Base-by-base conservation (phyloP, 2,888 invertebrate genomes). In the Helobdella robusta region DNA sequence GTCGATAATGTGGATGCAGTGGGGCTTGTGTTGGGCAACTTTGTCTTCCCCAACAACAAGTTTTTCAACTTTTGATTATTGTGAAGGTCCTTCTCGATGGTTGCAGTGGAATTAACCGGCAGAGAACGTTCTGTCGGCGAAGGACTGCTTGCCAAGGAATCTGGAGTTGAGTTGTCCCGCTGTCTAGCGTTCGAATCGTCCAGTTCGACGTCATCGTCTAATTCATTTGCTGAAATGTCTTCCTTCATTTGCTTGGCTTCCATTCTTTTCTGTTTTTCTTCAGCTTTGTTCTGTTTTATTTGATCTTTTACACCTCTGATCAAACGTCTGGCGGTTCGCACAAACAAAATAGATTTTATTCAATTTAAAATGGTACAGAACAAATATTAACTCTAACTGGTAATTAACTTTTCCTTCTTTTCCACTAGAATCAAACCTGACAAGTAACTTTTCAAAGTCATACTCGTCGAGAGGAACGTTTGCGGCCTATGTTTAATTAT, bases 341-440 rank as follows among this genome's bases (percentile, higher is more conserved):
- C 3, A 61, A 46, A 23, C 34, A 23, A 61, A 1, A 59, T 34
- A 44, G 46, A 36, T 15, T 8, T 23, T 28, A 56, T 6, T 18
- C 8, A 52, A 8, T 20, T 18, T 18, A 20, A 20, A 18, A 23
- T n/a, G 6, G 30, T 5, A 56, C 18, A 30, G n/a, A 20, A 2
- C 72, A 68, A 64, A 67, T 67, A 65, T 30, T 35, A 8, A 30
- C 36, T 72, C 72, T 69, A 65, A 75, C 77, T 75, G 74, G 70
- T 76, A 78, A 66, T 75, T 76, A 59, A 78, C 76, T 52, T 71
- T 70, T 6, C 76, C 75, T 58, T 71, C 73, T 66, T 66, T 69
- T 5, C 71, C 73, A 65, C 72, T 69, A 50, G 71, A 68, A 44
- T 74, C 75, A 32, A 78, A 68, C 28, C 74, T 67, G 40, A 71